Base-by-base conservation (phyloP, 2,797 vertebrate genomes). In the Sardinella longiceps region DNA sequence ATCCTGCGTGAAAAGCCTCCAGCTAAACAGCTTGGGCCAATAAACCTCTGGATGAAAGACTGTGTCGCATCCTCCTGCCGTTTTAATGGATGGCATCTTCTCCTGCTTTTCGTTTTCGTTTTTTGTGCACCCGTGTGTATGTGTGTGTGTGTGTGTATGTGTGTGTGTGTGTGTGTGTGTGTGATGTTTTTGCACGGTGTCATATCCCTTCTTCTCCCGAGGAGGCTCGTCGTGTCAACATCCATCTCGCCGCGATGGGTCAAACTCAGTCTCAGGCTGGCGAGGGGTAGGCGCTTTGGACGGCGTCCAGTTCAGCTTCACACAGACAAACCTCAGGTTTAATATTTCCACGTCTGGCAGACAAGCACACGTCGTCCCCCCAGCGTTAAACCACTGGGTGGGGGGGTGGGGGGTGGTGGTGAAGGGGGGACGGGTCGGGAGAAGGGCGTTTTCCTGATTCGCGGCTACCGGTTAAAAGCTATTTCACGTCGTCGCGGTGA, bases 11-110 rank as follows among this genome's bases (percentile, higher is more conserved):
- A 87, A 84, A 85, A 85, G 91, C 82, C 85, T 77, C 85, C 81
- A 89, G 87, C 87, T 39, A 15, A 85, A 46, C 89, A 91, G 89
- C 90, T 87, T 88, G 45, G 86, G 84, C 84, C 86, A 80, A 81
- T 86, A 90, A 87, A 80, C 87, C 25, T 80, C 87, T 86, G 89
- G 87, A 92, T 87, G 87, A 87, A 91, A 91, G 91, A 58, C 88
- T 7, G 23, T 77, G 87, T 90, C 82, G 87, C 90, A 60, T 83
- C 89, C 84, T 90, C 56, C 90, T 89, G 86, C 86, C 63, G 45
- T 87, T 83, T 83, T 81, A 84, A 88, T 84, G 48, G 80, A 86
- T 81, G 82, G 53, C 80, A 80, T 85, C 85, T 87, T 81, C 58
- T 86, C 80, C 50, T 82, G 33, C 12, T 43, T 77, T 43, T 77